A percentile compares a stretch with the other conserved stretches of the same genome.
These are phyloP conservation scores for Melanaphis sacchari DNA, from an alignment of 1,140 invertebrate genomes.

Conservation along the genomic window DNA sequence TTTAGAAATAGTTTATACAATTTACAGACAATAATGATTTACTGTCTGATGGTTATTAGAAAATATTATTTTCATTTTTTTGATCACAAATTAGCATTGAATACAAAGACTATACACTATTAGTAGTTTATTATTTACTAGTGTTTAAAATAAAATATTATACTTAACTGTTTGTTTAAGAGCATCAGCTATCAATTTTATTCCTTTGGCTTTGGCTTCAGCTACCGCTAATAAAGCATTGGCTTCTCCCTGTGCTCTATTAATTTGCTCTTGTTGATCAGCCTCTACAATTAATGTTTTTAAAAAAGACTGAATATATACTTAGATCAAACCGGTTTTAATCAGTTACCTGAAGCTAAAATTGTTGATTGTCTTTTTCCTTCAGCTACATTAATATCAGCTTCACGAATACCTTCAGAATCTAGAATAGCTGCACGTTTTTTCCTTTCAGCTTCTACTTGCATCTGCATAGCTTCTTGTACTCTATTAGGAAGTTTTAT, in stretches of 20 bases:
- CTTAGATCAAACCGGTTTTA: conserved; percentile 16
- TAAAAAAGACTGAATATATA: not conserved
- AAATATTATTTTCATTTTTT: no score
- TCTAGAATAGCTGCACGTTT: conserved; percentile 97
- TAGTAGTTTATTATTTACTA: not conserved
- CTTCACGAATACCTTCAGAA: conserved; percentile 92
- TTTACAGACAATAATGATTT: not conserved
- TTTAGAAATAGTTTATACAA: not conserved
- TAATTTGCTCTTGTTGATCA: conserved; percentile 85
- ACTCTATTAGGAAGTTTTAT: conserved; percentile 91
- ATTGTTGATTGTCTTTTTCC: conserved; percentile 91
- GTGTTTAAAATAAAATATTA: not conserved
- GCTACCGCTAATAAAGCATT: conserved; percentile 85
- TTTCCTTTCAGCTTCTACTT: conserved; percentile 96
- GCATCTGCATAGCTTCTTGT: conserved; percentile 99
- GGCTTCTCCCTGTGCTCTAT: conserved; percentile 86
- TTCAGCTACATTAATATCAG: conserved; percentile 97
- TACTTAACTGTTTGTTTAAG: conserved; percentile 63
- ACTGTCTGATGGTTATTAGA: not conserved
- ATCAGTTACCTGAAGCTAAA: conserved; percentile 82
- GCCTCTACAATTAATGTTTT: conserved; percentile 71
- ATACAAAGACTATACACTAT: no score
- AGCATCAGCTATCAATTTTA: conserved; percentile 77
- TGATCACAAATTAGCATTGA: no score
- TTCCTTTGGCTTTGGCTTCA: conserved; percentile 79